Percentiles rank a stretch among this genome's conserved stretches.
These are phyloP conservation scores for Drosophila lutescens DNA, from an alignment of 2,888 invertebrate species.

Conservation along the genomic window DNA sequence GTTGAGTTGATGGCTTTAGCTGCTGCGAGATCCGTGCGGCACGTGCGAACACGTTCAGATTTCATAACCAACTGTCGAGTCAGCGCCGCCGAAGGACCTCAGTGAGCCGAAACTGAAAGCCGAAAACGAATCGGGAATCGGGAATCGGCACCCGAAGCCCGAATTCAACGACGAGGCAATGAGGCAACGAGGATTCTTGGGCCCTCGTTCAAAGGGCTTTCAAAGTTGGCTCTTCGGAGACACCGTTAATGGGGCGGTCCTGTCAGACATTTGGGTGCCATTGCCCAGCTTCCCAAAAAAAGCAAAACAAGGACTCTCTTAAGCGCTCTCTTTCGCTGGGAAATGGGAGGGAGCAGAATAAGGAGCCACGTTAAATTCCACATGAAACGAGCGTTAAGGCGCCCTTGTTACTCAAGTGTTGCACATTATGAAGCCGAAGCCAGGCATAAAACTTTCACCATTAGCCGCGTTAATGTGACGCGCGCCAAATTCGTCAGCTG, in stretches of 20 bases:
- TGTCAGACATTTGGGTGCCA: conserved; percentile 36
- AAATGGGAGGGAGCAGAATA: neutral
- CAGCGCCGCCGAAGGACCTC: conserved; percentile 18
- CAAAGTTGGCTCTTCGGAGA: conserved; percentile 26
- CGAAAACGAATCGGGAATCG: neutral
- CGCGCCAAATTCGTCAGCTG: conserved; percentile 72
- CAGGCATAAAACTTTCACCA: conserved; percentile 75
- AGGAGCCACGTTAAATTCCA: conserved; percentile 17
- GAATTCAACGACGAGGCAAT: too few species aligned
- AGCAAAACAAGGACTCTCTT: conserved; percentile 4
- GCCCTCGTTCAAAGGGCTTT: conserved; percentile 30
- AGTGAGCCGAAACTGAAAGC: neutral
- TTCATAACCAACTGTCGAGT: conserved; percentile 82
- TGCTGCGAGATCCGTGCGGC: conserved; percentile 75
- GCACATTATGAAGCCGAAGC: conserved; percentile 68
- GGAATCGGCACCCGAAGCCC: neutral
- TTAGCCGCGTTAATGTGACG: conserved; percentile 73
- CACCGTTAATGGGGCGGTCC: conserved; percentile 9
- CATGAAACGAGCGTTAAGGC: conserved; percentile 50
- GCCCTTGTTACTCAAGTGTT: conserved; percentile 61
- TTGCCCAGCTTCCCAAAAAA: conserved; percentile 9
- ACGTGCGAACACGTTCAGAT: conserved; percentile 82
- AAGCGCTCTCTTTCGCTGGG: conserved; percentile 26
- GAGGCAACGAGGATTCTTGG: conserved; percentile 7
- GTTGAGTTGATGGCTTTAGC: conserved; percentile 64